Percentiles rank a stretch among this genome's conserved stretches.
phyloP scores from a whole-genome alignment of 2,797 vertebrate genomes.

The Alcedo atthis region DNA sequence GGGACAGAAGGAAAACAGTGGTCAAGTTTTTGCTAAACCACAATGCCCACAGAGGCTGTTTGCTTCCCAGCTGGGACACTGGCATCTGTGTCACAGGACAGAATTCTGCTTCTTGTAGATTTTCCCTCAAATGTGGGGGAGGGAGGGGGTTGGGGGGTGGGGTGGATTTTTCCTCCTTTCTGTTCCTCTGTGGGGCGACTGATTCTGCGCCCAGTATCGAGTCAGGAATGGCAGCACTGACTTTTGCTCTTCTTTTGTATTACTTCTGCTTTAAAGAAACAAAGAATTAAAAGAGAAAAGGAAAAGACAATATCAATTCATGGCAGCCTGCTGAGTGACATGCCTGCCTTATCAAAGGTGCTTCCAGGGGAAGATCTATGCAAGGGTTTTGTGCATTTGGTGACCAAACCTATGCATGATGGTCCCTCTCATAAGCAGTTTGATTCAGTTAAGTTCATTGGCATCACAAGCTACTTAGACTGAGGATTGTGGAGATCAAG shows the following conservation, averaged over 20 bases:
- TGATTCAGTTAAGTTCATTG: background rate
- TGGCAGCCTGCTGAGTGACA: background rate
- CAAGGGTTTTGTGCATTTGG: background rate
- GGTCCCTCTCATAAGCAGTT: background rate
- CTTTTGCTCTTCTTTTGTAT: background rate
- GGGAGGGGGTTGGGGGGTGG: no score
- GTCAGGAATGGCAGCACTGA: rapidly evolving
- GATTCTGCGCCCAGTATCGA: background rate
- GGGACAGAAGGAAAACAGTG: background rate
- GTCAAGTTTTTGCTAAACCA: background rate
- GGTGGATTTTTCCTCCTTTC: background rate
- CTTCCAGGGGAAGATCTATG: background rate
- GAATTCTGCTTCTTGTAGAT: background rate
- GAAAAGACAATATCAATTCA: background rate
- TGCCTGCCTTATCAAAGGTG: background rate
- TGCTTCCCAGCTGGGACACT: background rate
- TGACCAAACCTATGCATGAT: background rate
- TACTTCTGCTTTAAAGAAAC: background rate
- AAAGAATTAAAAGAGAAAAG: background rate
- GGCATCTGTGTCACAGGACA: background rate
- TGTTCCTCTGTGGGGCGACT: background rate
- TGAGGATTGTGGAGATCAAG: background rate
- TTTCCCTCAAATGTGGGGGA: background rate
- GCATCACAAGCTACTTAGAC: background rate
- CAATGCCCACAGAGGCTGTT: background rate